Evolutionary conservation across 2,888 invertebrate genomes (phyloP).

Genomic region (Pyrocoelia pectoralis): DNA sequence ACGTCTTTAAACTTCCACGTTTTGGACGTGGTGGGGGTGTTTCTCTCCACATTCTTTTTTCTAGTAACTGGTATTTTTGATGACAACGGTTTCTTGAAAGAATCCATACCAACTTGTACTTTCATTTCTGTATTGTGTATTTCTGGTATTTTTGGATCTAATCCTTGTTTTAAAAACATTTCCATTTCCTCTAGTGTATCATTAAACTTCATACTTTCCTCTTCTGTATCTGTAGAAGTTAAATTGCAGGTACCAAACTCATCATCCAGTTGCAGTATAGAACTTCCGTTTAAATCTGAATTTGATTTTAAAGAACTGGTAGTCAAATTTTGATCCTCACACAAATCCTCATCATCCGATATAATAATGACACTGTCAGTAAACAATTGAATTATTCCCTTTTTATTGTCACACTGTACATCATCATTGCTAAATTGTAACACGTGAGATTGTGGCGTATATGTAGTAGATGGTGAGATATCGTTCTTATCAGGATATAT

Average conservation of each 20-base stretch:
- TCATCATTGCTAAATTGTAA: not conserved
- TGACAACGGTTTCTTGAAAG: not conserved
- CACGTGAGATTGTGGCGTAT: not conserved
- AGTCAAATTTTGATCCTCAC: not conserved
- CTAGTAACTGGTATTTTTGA: not conserved
- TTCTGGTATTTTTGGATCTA: constrained; percentile 20
- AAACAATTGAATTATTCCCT: not conserved
- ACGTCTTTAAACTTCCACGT: constrained; percentile 22
- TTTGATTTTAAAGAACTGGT: not conserved
- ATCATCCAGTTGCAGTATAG: not conserved
- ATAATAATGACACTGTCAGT: not conserved
- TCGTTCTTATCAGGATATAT: no score
- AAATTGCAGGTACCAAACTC: not conserved
- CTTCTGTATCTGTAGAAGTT: not conserved
- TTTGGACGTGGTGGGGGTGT: not conserved
- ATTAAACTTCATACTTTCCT: constrained; percentile 21
- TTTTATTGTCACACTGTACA: not conserved
- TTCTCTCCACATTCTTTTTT: not conserved
- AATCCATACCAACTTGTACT: no score
- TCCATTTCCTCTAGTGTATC: constrained; percentile 39
- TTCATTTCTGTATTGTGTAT: not conserved
- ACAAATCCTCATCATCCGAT: not conserved
- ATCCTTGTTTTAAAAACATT: constrained; percentile 26
- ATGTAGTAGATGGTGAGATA: not conserved
- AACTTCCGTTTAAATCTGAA: no score